Percentiles rank a stretch among this genome's conserved stretches.
Evolutionary conservation across 2,797 vertebrate genomes (phyloP).

Genomic region (Alectoris magna): DNA sequence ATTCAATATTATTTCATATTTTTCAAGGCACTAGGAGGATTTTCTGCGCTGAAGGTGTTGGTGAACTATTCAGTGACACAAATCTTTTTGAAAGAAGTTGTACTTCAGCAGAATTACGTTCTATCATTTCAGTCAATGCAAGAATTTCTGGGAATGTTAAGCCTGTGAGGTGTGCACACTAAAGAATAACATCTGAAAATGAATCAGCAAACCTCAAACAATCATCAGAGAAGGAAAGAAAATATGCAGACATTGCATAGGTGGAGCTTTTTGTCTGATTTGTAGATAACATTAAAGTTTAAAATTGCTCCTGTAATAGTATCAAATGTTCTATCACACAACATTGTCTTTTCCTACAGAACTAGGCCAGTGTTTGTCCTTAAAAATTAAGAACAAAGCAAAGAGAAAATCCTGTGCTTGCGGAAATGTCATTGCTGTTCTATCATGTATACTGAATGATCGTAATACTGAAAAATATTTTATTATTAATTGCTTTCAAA

Average conservation of each 20-base stretch:
- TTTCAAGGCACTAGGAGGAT: background rate
- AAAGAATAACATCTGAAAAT: background rate
- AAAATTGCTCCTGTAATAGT: background rate
- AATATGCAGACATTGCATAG: background rate
- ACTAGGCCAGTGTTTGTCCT: background rate
- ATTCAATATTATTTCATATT: conserved; percentile 18
- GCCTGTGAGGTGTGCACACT: background rate
- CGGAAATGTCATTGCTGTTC: background rate
- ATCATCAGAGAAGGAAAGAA: background rate
- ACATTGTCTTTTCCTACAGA: background rate
- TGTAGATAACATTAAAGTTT: background rate
- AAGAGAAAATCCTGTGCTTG: background rate
- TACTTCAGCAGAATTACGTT: background rate
- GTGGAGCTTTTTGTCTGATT: background rate
- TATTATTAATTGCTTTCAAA: conserved; percentile 22
- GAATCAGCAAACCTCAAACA: background rate
- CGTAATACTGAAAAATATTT: background rate
- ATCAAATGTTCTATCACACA: background rate
- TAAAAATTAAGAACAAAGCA: background rate
- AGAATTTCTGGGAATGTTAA: background rate
- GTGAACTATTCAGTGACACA: background rate
- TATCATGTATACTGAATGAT: background rate
- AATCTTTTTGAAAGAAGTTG: conserved; percentile 6
- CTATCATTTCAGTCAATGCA: conserved; percentile 13
- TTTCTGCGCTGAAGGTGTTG: background rate